A percentile compares a stretch with the other conserved stretches of the same genome.
Conservation (phyloP, 2,888 invertebrate genomes). For the Drosophila helvetica region DNA sequence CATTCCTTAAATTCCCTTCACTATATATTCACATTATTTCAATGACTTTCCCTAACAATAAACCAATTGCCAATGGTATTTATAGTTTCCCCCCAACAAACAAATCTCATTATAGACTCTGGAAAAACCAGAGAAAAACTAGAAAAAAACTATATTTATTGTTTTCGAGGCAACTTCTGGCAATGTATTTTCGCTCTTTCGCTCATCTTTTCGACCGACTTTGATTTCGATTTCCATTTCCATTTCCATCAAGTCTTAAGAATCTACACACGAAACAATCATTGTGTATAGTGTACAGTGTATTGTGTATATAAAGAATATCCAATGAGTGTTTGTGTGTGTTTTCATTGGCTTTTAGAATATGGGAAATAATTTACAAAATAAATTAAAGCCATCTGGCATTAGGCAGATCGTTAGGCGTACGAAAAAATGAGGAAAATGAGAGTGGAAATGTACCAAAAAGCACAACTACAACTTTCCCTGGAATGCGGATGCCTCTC, state of each 20-base stretch:
- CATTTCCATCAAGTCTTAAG: conserved; percentile 27
- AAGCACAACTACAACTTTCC: conserved; percentile 18
- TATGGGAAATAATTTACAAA: conserved; percentile 77
- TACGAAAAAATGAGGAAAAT: background rate
- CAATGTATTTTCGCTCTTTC: conserved; percentile 3
- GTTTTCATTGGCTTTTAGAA: conserved; percentile 70
- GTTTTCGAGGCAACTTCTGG: conserved; percentile 20
- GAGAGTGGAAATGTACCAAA: conserved; percentile 29
- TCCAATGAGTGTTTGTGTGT: conserved; percentile 17
- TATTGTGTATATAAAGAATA: conserved; percentile 20
- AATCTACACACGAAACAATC: background rate
- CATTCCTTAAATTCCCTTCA: background rate
- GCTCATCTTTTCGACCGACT: conserved; percentile 22
- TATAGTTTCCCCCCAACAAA: background rate
- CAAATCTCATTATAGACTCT: conserved; percentile 41
- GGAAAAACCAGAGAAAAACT: conserved; percentile 10
- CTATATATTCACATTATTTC: conserved; percentile 18
- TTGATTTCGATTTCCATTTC: conserved; percentile 27
- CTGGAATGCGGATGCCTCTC: conserved; percentile 31
- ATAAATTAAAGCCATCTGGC: conserved; percentile 79
- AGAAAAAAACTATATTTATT: conserved; percentile 45
- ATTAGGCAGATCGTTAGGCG: conserved; percentile 60
- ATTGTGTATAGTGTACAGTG: background rate
- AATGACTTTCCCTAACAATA: conserved; percentile 5
- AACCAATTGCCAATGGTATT: conserved; percentile 24